Evolutionary conservation across 1,140 invertebrate species (phyloP).

Genomic region (Cydia fagiglandana): DNA sequence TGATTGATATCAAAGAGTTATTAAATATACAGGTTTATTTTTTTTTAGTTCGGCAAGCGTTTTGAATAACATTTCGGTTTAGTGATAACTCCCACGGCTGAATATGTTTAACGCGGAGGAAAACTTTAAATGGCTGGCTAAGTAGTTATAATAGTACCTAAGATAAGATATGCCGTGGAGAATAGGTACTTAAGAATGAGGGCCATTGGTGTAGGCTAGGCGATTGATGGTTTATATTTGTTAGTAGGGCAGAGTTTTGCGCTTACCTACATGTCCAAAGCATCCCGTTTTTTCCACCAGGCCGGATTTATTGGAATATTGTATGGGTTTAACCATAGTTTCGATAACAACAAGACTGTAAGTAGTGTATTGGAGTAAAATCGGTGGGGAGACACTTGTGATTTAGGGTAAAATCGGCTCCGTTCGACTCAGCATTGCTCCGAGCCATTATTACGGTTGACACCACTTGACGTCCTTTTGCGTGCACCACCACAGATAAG

Average conservation of each 20-base stretch:
- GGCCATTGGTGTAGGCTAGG: neutral
- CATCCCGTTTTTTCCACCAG: too few relatives aligned
- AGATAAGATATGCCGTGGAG: neutral
- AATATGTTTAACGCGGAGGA: neutral
- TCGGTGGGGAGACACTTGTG: too few relatives aligned
- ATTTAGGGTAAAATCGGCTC: too few relatives aligned
- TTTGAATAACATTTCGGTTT: neutral
- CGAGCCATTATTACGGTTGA: too few relatives aligned
- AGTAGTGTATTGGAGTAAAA: too few relatives aligned
- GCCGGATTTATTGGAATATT: too few relatives aligned
- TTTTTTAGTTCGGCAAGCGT: neutral
- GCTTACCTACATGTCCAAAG: too few relatives aligned
- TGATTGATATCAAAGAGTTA: neutral
- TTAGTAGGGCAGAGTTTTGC: neutral
- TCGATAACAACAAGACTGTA: too few relatives aligned
- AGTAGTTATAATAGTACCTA: neutral
- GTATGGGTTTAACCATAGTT: too few relatives aligned
- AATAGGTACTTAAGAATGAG: neutral
- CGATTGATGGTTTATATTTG: neutral
- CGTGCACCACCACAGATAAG: too few relatives aligned
- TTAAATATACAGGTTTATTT: neutral
- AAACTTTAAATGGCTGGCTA: slow-evolving; percentile 3
- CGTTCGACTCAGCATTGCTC: too few relatives aligned
- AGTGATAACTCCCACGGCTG: slow-evolving; percentile 10
- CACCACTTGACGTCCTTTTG: too few relatives aligned